A percentile compares a stretch with the other conserved stretches of the same genome.
phyloP scores from a whole-genome alignment of 2,113 vertebrate species.

The Colossoma macropomum region DNA sequence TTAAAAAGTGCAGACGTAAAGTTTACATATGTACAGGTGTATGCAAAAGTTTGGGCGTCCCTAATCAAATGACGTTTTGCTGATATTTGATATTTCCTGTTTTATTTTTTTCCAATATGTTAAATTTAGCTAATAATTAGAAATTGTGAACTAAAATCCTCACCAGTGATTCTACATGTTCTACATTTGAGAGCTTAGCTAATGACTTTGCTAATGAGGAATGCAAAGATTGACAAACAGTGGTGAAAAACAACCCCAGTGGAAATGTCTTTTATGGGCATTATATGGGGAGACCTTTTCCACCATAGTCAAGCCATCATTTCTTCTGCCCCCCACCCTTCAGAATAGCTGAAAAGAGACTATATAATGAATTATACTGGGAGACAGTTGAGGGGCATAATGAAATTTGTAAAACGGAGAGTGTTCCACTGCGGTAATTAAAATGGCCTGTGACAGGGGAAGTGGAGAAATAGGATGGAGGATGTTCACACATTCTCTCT shows the following conservation, averaged over 20 bases:
- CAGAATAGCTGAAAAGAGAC: conserved; percentile 18
- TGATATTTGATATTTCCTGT: too few species aligned
- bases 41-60: too few species aligned
- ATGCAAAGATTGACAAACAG: neutral
- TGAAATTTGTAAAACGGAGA: conserved; percentile 38
- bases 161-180: neutral
- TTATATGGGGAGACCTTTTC: neutral
- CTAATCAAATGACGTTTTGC: too few species aligned
- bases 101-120: too few species aligned
- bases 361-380: conserved; percentile 45
- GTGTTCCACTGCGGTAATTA: conserved; percentile 45
- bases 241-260: neutral
- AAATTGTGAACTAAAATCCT: too few species aligned
- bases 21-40: too few species aligned
- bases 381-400: conserved; percentile 42
- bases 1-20: too few species aligned
- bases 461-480: conserved; percentile 36
- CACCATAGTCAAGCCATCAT: neutral
- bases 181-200: too few species aligned
- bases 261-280: neutral
- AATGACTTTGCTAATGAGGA: neutral
- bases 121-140: too few species aligned
- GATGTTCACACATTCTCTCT: conserved; percentile 27
- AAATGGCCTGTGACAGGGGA: conserved; percentile 43
- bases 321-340: neutral